A percentile compares a stretch with the other conserved stretches of the same genome.
These are phyloP conservation scores for Papilio demoleus DNA, from an alignment of 2,888 invertebrate genomes.

Conservation along the genomic window DNA sequence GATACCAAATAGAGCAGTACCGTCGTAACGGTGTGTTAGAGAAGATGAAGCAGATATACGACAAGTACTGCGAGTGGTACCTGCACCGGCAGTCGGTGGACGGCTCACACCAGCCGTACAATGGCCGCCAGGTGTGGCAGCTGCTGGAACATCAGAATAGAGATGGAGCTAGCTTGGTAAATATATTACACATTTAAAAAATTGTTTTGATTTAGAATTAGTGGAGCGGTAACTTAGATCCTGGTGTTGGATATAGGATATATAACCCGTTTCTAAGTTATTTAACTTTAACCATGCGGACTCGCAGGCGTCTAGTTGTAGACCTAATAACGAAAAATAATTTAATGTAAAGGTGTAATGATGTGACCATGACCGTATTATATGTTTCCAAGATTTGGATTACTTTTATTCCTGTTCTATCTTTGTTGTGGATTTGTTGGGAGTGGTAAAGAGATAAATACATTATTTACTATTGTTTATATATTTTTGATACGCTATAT, in stretches of 20 bases:
- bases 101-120: constrained; percentile 65
- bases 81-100: constrained; percentile 63
- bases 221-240: too few species aligned
- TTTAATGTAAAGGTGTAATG: too few species aligned
- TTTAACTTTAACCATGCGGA: too few species aligned
- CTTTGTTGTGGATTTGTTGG: too few species aligned
- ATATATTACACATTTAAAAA: constrained; percentile 49
- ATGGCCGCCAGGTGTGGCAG: constrained; percentile 90
- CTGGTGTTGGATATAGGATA: too few species aligned
- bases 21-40: constrained; percentile 85
- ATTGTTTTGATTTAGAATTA: too few species aligned
- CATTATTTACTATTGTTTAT: not conserved
- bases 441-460: not conserved
- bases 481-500: not conserved
- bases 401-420: too few species aligned
- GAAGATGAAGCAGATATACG: constrained; percentile 85
- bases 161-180: constrained; percentile 83
- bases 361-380: too few species aligned
- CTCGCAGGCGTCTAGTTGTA: too few species aligned
- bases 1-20: constrained; percentile 86
- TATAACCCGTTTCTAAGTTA: too few species aligned
- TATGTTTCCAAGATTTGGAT: too few species aligned
- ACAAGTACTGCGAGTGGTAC: constrained; percentile 87
- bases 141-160: constrained; percentile 79
- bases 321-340: too few species aligned